A percentile compares a stretch with the other conserved stretches of the same genome.
Evolutionary conservation across 2,113 vertebrate genomes (phyloP).

Genomic region (Otolemur garnettii): DNA sequence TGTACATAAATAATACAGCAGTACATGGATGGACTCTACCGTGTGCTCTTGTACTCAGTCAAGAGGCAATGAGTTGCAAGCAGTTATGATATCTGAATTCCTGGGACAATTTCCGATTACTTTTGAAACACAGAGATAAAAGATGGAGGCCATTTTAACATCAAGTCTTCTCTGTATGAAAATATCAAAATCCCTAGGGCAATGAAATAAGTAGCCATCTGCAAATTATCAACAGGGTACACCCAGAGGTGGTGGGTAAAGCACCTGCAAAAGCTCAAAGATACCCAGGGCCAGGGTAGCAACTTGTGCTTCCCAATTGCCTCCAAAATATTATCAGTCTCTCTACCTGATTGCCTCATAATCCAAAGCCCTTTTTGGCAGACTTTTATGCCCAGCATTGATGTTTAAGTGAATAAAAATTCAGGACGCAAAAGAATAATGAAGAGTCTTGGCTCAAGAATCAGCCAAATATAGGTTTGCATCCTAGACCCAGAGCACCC

Average conservation of each 20-base stretch:
- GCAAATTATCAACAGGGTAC: background rate
- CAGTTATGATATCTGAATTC: slow-evolving; percentile 24
- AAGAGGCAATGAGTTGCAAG: slow-evolving; percentile 33
- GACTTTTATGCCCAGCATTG: background rate
- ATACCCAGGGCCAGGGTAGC: background rate
- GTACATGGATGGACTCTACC: background rate
- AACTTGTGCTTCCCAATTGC: background rate
- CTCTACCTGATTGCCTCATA: background rate
- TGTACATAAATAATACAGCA: background rate
- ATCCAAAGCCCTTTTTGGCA: background rate
- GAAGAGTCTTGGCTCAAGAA: background rate
- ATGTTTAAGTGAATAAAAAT: background rate
- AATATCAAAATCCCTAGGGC: background rate
- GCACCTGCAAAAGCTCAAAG: background rate
- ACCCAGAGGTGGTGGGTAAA: background rate
- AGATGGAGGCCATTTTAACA: background rate
- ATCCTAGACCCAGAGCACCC: background rate
- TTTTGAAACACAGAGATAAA: background rate
- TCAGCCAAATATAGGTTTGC: background rate
- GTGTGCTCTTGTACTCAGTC: slow-evolving; percentile 32
- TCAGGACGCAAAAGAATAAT: background rate
- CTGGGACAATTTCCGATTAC: background rate
- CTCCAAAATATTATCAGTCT: background rate
- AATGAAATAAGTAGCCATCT: background rate
- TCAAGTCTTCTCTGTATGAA: slow-evolving; percentile 1